Evolutionary conservation across 1,140 invertebrate genomes (phyloP), one percentile per base, ranked within the genome.

Genomic region (Coelopa frigida): DNA sequence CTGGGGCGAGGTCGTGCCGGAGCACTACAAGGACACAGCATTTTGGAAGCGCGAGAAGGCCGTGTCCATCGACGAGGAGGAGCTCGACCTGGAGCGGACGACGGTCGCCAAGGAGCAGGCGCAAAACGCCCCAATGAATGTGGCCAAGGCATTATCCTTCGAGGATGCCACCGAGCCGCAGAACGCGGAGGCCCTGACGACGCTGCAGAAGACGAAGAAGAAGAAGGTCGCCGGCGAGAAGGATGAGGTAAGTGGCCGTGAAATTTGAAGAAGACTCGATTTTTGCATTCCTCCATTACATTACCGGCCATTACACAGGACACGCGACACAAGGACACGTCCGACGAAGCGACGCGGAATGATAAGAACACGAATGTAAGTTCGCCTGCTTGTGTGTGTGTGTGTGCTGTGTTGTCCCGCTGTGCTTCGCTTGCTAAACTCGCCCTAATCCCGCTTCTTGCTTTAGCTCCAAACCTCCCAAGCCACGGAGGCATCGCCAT

Each of bases 11-110:
- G 48, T 61, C 1, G 38, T 52, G 7, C 66, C 62, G 3, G 61
- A 68, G n/a, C 56, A 60, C 50, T 69, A 66, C 35, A 69, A 69
- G 43, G 52, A 69, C 22, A 63, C 59, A n/a, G 60, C 61, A 46
- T 69, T 69, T 26, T 69, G 66, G 66, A 61, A 59, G 38, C 57
- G 59, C 12, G 66, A 69, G 18, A 66, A 68, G 20, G 55, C 62
- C 7, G 20, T 61, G 2, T 69, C 66, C 24, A 69, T 69, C 20
- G 59, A 64, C 20, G 66, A 69, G 37, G 65, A 69, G 48, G 57
- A 60, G 3, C 7, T 58, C 7, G 60, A 61, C 3, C 17, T 55
- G 22, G 58, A 61, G 15, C 46, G 48, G 11, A 44, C 47, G 2
- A 51, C 50, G 15, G 50, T 44, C 1, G 58, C 58, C 0, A 50